Conservation (phyloP, 2,888 invertebrate genomes). For the Amorpha juglandis region DNA sequence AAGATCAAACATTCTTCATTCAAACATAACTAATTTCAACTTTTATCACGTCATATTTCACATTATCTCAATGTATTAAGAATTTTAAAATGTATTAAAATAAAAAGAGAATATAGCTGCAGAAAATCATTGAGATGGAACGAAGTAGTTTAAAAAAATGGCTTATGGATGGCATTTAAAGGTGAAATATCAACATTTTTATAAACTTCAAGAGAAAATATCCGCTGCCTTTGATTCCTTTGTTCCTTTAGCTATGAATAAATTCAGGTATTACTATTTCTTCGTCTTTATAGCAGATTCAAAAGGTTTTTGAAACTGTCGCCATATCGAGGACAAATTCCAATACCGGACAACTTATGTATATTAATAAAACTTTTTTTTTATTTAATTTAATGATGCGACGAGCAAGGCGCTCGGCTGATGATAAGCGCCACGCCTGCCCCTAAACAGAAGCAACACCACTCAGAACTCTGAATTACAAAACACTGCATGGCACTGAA, state of each 20-base stretch:
- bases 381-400: neutral
- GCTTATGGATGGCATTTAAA: neutral
- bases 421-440: too few species aligned
- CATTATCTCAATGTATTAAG: conserved; percentile 7
- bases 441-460: too few species aligned
- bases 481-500: too few species aligned
- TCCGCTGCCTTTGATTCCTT: conserved; percentile 28
- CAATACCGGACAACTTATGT: too few species aligned
- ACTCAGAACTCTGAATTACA: too few species aligned
- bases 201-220: conserved; percentile 25
- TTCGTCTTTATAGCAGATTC: neutral
- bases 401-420: too few species aligned
- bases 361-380: neutral
- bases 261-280: conserved; percentile 13
- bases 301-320: too few species aligned
- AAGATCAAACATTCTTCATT: conserved; percentile 3
- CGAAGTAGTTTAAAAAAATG: neutral
- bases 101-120: neutral
- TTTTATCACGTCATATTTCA: neutral
- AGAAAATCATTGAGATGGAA: conserved; percentile 5
- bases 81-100: neutral
- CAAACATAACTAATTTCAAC: neutral
- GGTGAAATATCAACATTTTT: conserved; percentile 17
- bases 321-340: too few species aligned
- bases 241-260: conserved; percentile 23